Conservation (phyloP, 2,888 invertebrate species). For the Tanypteryx hageni region DNA sequence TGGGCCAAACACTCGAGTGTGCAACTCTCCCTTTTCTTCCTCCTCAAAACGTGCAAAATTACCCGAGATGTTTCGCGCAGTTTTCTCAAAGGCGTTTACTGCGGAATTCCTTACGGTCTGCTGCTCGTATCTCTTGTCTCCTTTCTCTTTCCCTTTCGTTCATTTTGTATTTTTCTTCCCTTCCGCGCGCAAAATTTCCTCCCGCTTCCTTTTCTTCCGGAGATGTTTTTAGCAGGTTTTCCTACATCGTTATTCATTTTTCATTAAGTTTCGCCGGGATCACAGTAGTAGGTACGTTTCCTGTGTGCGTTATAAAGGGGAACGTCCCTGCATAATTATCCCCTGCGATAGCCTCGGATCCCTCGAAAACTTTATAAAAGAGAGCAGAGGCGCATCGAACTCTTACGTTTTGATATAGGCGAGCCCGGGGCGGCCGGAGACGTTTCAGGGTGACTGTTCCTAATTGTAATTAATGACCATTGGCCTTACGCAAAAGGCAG, state of each 20-base stretch:
- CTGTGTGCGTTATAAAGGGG: neutral
- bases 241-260: no score
- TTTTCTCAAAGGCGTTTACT: no score
- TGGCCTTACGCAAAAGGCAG: conserved; percentile 21
- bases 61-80: no score
- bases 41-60: neutral
- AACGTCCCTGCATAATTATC: neutral
- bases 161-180: no score
- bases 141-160: neutral
- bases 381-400: neutral
- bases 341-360: neutral
- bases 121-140: neutral
- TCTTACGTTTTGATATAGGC: conserved; percentile 24
- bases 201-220: no score
- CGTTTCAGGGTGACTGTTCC: neutral
- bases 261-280: no score
- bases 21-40: neutral
- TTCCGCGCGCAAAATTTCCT: no score
- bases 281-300: no score
- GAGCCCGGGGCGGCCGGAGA: neutral
- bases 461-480: conserved; percentile 60
- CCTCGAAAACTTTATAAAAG: neutral
- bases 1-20: neutral
- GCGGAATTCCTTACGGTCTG: neutral
- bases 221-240: no score